phyloP scores from a whole-genome alignment of 2,888 invertebrate species.

The Diarsia rubi region DNA sequence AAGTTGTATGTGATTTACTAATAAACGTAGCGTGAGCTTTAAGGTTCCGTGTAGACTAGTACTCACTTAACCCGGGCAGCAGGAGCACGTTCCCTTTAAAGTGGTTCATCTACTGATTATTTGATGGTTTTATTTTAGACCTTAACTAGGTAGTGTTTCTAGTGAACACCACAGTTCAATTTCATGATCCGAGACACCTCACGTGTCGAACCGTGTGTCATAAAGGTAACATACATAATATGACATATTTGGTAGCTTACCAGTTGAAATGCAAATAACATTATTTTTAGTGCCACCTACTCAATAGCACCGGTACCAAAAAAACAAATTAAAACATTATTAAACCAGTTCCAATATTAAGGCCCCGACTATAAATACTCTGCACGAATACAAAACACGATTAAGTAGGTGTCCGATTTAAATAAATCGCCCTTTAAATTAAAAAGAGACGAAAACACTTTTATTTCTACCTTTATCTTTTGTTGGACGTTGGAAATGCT shows the following conservation, averaged over 20 bases:
- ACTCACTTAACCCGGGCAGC: too few species aligned
- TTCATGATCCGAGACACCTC: too few species aligned
- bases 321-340: conserved; percentile 26
- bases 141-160: too few species aligned
- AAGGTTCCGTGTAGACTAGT: too few species aligned
- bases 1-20: too few species aligned
- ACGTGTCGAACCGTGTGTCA: too few species aligned
- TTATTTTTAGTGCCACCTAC: neutral
- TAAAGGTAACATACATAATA: too few species aligned
- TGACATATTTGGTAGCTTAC: neutral
- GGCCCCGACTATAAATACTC: conserved; percentile 25
- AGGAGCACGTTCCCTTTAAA: too few species aligned
- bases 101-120: too few species aligned
- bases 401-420: conserved; percentile 55
- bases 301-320: neutral
- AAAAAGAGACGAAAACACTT: conserved; percentile 37
- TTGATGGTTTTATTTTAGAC: too few species aligned
- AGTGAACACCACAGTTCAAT: too few species aligned
- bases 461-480: conserved; percentile 53
- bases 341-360: conserved; percentile 13
- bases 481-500: conserved; percentile 58
- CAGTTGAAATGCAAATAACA: neutral
- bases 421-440: conserved; percentile 54
- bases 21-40: too few species aligned
- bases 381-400: conserved; percentile 39